Conservation (phyloP, 2,888 invertebrate genomes). For the Andricus quercusramuli region DNA sequence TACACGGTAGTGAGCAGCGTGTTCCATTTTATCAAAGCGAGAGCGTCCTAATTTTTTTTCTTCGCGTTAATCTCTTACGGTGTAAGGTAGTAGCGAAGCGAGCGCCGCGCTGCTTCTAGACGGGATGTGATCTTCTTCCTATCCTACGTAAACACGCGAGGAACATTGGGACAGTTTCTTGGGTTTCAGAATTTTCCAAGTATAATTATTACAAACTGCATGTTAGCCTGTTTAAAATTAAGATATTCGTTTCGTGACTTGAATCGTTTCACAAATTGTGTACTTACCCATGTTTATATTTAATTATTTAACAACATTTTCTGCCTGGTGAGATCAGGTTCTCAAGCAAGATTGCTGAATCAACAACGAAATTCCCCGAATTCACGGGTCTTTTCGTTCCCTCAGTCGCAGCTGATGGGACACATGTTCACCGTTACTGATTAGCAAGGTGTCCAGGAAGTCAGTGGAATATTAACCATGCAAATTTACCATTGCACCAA, state of each 20-base stretch:
- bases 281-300: neutral
- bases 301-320: neutral
- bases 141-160: constrained; percentile 31
- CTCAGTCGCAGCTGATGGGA: constrained; percentile 45
- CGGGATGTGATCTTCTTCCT: constrained; percentile 28
- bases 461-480: constrained; percentile 57
- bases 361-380: neutral
- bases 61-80: constrained; percentile 22
- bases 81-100: constrained; percentile 36
- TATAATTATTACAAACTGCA: constrained; percentile 7
- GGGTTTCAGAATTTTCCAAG: neutral
- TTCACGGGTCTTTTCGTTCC: constrained; percentile 22
- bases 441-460: constrained; percentile 55
- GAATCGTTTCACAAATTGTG: neutral
- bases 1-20: constrained; percentile 27
- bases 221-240: neutral
- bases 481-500: constrained; percentile 64
- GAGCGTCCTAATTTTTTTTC: constrained; percentile 37
- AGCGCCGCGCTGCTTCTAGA: neutral
- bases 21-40: constrained; percentile 39
- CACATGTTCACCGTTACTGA: constrained; percentile 52
- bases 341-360: neutral
- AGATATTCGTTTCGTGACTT: neutral
- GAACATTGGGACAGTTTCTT: constrained; percentile 24
- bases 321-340: neutral